These are phyloP conservation scores for Meloidogyne chitwoodi DNA, from an alignment of 1,140 invertebrate genomes.

Conservation along the genomic window DNA sequence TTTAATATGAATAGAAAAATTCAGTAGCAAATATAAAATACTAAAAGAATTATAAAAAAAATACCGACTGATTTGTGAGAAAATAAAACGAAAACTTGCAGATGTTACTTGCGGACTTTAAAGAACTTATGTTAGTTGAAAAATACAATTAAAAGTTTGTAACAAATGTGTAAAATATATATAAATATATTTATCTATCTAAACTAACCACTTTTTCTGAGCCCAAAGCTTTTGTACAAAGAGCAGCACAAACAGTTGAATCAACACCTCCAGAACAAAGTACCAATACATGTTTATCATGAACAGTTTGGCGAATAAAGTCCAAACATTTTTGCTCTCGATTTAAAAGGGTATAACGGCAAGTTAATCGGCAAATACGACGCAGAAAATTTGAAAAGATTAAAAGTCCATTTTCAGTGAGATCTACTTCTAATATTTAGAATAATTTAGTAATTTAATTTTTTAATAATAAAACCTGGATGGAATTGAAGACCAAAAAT, in stretches of 20 bases:
- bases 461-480: slow-evolving; percentile 65
- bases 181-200: no score
- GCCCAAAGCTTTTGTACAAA: slow-evolving; percentile 80
- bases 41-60: no score
- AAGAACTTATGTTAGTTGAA: no score
- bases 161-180: no score
- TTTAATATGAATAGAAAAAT: no score
- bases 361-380: slow-evolving; percentile 78
- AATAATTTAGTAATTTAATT: slow-evolving; percentile 34
- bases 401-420: slow-evolving; percentile 81
- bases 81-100: no score
- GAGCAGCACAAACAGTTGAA: slow-evolving; percentile 91
- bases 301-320: slow-evolving; percentile 83
- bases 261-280: slow-evolving; percentile 80
- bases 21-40: no score
- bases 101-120: no score
- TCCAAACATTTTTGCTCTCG: slow-evolving; percentile 86
- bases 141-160: no score
- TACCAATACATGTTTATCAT: slow-evolving; percentile 77
- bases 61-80: no score
- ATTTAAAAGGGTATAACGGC: slow-evolving; percentile 80
- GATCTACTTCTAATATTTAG: slow-evolving; percentile 69
- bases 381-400: slow-evolving; percentile 93
- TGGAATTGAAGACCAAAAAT: slow-evolving; percentile 98
- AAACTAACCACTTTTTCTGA: slow-evolving; percentile 75